Evolutionary conservation across 2,113 vertebrate genomes (phyloP).

Genomic region (Melanerpes aurifrons): DNA sequence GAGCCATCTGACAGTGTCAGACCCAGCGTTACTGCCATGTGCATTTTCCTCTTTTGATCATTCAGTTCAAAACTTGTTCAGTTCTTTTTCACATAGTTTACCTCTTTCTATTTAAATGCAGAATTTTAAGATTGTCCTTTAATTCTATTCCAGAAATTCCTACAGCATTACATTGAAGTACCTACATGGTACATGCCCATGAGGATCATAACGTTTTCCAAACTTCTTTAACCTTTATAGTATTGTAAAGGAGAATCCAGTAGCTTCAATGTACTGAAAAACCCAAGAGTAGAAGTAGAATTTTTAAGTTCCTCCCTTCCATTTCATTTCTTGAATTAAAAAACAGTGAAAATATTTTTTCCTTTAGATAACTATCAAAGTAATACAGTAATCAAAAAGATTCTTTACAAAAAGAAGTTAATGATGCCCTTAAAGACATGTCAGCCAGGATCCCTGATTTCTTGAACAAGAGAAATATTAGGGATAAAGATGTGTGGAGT

Average conservation of each 20-base stretch:
- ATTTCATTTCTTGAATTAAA: constrained; percentile 4
- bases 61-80: constrained; percentile 4
- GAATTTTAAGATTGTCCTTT: constrained; percentile 4
- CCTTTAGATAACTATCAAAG: constrained; percentile 20
- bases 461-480: background rate
- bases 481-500: background rate
- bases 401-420: background rate
- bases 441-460: background rate
- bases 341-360: background rate
- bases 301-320: constrained; percentile 1
- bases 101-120: background rate
- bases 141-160: constrained; percentile 20
- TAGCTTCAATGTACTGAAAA: constrained; percentile 39
- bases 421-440: background rate
- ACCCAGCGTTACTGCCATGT: background rate
- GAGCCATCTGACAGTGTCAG: constrained; percentile 14
- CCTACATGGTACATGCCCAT: background rate
- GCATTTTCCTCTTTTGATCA: constrained; percentile 46
- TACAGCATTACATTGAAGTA: background rate
- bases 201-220: background rate
- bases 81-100: constrained; percentile 18
- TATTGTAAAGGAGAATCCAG: background rate
- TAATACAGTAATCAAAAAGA: background rate
- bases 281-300: background rate
- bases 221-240: constrained; percentile 19